phyloP scores from a whole-genome alignment of 1,140 invertebrate species.

The Phenacoccus solenopsis region DNA sequence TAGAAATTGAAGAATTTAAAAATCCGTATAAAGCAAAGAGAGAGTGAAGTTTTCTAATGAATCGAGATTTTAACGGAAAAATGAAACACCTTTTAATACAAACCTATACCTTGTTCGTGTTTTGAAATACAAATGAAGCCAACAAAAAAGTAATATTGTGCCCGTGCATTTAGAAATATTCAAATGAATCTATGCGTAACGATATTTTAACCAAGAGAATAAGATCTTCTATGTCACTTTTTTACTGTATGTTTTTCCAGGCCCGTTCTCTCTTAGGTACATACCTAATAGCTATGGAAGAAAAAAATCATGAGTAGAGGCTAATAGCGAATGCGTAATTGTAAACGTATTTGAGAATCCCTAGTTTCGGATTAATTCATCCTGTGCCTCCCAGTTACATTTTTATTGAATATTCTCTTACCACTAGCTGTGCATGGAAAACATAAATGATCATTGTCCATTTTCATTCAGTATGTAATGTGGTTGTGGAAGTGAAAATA shows the following conservation, averaged over 20 bases:
- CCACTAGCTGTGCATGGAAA: neutral
- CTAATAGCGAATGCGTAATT: neutral
- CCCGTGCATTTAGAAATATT: constrained; percentile 10
- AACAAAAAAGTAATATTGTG: neutral
- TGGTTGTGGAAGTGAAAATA: constrained; percentile 11
- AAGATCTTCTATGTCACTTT: neutral
- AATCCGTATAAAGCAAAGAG: constrained; percentile 3
- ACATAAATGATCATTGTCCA: constrained; percentile 10
- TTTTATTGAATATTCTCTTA: constrained; percentile 10
- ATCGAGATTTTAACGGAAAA: neutral
- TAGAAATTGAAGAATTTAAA: neutral
- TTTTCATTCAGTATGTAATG: constrained; percentile 1
- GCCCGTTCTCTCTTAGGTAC: too few relatives aligned
- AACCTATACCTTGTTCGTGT: neutral
- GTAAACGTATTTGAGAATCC: constrained; percentile 1
- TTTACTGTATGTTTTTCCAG: neutral
- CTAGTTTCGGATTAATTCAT: constrained; percentile 11
- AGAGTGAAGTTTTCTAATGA: neutral
- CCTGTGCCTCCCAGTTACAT: constrained; percentile 9
- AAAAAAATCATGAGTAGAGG: neutral
- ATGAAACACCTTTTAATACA: constrained; percentile 4
- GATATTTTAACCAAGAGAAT: neutral
- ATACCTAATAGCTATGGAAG: neutral
- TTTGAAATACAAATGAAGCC: constrained; percentile 14
- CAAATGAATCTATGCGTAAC: neutral